phyloP scores from a whole-genome alignment of 2,113 vertebrate species.

The Poeciliopsis turrubarensis region DNA sequence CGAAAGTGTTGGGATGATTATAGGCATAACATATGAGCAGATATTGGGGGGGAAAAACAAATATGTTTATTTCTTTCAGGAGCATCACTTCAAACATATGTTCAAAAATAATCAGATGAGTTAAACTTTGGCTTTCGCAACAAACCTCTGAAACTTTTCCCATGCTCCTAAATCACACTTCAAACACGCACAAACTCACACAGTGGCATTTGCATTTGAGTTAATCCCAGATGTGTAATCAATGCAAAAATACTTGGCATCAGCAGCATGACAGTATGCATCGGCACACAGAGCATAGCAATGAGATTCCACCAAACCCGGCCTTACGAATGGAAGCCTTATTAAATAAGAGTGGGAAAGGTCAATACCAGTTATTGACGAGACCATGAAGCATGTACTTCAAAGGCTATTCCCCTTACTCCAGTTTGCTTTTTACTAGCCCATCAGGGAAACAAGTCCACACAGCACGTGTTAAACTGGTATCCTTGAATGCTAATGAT shows the following conservation, averaged over 20 bases:
- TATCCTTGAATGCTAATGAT: conserved; percentile 69
- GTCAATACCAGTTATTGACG: conserved; percentile 77
- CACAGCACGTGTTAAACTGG: conserved; percentile 49
- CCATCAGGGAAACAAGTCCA: conserved; percentile 52
- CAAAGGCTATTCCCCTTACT: conserved; percentile 53
- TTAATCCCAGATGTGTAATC: conserved; percentile 80
- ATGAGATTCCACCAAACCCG: conserved; percentile 67
- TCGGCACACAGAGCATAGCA: conserved; percentile 68
- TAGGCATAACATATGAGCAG: no score
- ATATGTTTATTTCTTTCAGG: background rate
- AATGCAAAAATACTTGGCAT: conserved; percentile 75
- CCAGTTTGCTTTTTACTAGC: conserved; percentile 44
- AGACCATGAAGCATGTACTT: conserved; percentile 61
- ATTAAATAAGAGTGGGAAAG: conserved; percentile 74
- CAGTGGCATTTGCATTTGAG: conserved; percentile 71
- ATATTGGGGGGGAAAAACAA: no score
- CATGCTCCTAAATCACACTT: conserved; percentile 19
- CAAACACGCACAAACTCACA: conserved; percentile 19
- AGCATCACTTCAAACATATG: background rate
- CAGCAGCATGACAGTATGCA: conserved; percentile 76
- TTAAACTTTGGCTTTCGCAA: conserved; percentile 4
- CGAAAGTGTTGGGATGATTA: no score
- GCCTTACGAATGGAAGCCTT: conserved; percentile 66
- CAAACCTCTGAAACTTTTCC: conserved; percentile 26
- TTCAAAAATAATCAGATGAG: background rate